Evolutionary conservation across 2,113 vertebrate species (phyloP).

Genomic region (Malurus cyaneus): DNA sequence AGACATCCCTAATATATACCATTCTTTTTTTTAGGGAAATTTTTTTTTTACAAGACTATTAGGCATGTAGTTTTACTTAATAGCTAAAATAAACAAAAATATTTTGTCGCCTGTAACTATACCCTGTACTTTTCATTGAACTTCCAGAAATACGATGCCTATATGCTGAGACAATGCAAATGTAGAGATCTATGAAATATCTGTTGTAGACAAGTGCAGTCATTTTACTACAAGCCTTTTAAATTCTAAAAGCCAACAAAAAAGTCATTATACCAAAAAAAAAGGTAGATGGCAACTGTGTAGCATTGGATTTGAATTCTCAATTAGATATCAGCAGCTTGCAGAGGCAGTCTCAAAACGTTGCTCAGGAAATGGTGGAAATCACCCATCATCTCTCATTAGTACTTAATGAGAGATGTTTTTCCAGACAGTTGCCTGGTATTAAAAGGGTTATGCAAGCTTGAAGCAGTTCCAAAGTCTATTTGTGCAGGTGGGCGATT

Average conservation of each 20-base stretch:
- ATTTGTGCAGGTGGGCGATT: constrained; percentile 64
- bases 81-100: background rate
- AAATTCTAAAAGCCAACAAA: background rate
- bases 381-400: constrained; percentile 57
- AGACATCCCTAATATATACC: background rate
- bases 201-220: background rate
- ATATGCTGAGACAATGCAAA: background rate
- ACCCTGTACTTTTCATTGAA: background rate
- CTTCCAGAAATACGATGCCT: background rate
- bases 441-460: constrained; percentile 44
- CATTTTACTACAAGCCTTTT: background rate
- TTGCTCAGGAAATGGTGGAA: constrained; percentile 54
- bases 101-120: background rate
- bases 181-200: background rate
- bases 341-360: constrained; percentile 41
- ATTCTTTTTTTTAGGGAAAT: background rate
- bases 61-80: background rate
- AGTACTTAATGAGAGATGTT: constrained; percentile 54
- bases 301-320: constrained; percentile 22
- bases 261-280: background rate
- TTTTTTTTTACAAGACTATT: background rate
- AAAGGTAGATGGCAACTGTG: background rate
- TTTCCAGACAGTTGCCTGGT: constrained; percentile 52
- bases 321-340: constrained; percentile 46
- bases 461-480: constrained; percentile 55